Conservation (phyloP, 2,888 invertebrate species). For the Phanerotoma sp. region DNA sequence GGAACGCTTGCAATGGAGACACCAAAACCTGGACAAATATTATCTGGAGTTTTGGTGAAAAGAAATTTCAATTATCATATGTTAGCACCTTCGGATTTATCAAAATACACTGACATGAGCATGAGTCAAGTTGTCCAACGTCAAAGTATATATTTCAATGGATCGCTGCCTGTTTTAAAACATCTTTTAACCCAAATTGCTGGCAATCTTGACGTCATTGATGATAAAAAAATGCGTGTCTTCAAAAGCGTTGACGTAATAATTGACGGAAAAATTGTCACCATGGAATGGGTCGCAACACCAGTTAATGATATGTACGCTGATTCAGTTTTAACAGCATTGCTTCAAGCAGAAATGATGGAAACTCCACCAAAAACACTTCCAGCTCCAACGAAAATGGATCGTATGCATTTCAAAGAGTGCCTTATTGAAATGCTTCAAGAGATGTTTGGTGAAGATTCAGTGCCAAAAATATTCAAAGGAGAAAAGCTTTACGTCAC, state of each 20-base stretch:
- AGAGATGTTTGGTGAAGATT: conserved; percentile 95
- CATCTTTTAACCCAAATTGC: conserved; percentile 79
- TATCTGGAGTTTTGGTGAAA: conserved; percentile 94
- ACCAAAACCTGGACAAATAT: conserved; percentile 73
- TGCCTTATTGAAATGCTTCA: conserved; percentile 86
- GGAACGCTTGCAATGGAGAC: conserved; percentile 84
- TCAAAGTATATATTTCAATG: conserved; percentile 85
- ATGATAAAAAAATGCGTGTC: conserved; percentile 75
- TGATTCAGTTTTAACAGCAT: conserved; percentile 87
- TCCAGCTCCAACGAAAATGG: conserved; percentile 71
- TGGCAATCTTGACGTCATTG: conserved; percentile 70
- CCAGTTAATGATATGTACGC: conserved; percentile 98
- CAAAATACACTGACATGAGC: conserved; percentile 94
- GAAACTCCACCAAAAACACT: conserved; percentile 66
- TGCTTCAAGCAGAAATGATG: conserved; percentile 78
- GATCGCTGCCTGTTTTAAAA: conserved; percentile 70
- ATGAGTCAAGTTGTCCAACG: conserved; percentile 92
- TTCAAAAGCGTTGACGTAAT: conserved; percentile 82
- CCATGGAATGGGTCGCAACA: conserved; percentile 92
- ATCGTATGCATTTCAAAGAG: conserved; percentile 90
- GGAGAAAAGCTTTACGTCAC: conserved; percentile 84
- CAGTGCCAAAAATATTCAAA: conserved; percentile 91
- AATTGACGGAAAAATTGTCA: conserved; percentile 78
- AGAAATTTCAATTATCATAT: conserved; percentile 98
- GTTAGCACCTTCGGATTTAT: conserved; percentile 85